Base-by-base conservation (phyloP, 2,888 invertebrate genomes). In the Leucoma salicis region DNA sequence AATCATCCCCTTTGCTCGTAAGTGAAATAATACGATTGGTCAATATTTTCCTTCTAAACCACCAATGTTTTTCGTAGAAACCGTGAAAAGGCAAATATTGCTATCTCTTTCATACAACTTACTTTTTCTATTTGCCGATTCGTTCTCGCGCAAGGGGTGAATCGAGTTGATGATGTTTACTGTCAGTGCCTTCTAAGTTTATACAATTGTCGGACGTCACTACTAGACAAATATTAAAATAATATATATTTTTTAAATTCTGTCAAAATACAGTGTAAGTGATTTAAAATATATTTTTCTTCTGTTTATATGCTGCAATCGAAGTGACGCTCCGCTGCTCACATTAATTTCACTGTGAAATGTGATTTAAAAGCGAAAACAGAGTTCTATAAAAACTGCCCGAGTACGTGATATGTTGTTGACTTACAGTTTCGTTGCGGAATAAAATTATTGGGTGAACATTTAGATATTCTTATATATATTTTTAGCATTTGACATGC, bases 131-230 rank as follows among this genome's bases (percentile, higher is more conserved):
- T 66, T 62, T 36, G 46, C 50, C 65, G 58, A 49, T 79, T 78
- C 79, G 53, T 38, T 87, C 67, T 42, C 74, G 63, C 80, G 60
- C 63, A 55, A 73, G 80, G 86, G 83, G 74, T 78, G 70, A 66
- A 75, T 67, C 61, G 63, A 58, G 57, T 43, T 46, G 62, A 60
- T 64, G 63, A 64, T 54, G 58, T 60, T 57, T 60, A 56, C 66
- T 71, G 74, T 76, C 85, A 88, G 88, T 88, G 74, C 78, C 77
- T 82, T 81, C 74, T 58, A 70, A 68, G 85, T 79, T 77, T 74
- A 80, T 77, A 78, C 68, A 71, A 77, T 73, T 76, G 78, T 67
- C 79, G 81, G 87, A 86, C 88, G 87, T 71, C n/a, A 68, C 31
- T 62, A 61, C 63, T 53, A 57, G 63, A 63, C 64, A 65, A 74